A percentile compares a stretch with the other conserved stretches of the same genome.
These are phyloP conservation scores for Poecilia gillii DNA, from an alignment of 2,797 vertebrate genomes.

Conservation along the genomic window DNA sequence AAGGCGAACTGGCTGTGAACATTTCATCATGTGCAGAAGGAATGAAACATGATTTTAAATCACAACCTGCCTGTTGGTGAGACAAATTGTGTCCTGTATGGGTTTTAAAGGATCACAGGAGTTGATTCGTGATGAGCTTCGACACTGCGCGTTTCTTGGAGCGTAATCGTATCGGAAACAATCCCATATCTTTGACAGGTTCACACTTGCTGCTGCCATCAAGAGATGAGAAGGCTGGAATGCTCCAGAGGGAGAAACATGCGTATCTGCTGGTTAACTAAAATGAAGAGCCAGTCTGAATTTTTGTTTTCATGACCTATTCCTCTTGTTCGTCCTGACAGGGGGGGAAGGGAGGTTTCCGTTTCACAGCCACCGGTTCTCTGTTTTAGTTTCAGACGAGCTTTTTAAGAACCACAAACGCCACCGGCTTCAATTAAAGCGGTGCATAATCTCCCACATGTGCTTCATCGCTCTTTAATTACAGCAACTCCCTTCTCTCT, in stretches of 20 bases:
- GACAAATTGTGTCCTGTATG: neutral
- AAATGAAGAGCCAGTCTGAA: neutral
- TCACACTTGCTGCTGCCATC: constrained; percentile 20
- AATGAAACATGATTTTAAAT: constrained; percentile 8
- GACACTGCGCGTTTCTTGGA: constrained; percentile 19
- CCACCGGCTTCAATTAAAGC: constrained; percentile 39
- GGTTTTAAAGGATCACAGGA: neutral
- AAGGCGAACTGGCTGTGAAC: neutral
- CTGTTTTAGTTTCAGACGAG: constrained; percentile 45
- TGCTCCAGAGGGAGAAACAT: constrained; percentile 29
- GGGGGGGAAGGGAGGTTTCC: constrained; percentile 11
- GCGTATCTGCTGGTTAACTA: constrained; percentile 4
- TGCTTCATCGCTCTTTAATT: constrained; percentile 45
- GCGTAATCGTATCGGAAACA: constrained; percentile 36
- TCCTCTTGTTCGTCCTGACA: constrained; percentile 6
- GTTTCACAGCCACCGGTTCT: constrained; percentile 46
- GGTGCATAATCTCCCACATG: constrained; percentile 36
- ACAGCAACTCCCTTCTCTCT: constrained; percentile 36
- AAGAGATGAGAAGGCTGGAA: constrained; percentile 18
- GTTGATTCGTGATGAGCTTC: neutral
- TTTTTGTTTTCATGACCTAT: constrained; percentile 13
- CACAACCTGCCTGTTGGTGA: neutral
- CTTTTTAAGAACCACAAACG: constrained; percentile 36
- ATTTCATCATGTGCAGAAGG: neutral
- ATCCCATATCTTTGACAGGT: constrained; percentile 41